Evolutionary conservation across 2,888 invertebrate species (phyloP).

Genomic region (Diarsia dahlii): DNA sequence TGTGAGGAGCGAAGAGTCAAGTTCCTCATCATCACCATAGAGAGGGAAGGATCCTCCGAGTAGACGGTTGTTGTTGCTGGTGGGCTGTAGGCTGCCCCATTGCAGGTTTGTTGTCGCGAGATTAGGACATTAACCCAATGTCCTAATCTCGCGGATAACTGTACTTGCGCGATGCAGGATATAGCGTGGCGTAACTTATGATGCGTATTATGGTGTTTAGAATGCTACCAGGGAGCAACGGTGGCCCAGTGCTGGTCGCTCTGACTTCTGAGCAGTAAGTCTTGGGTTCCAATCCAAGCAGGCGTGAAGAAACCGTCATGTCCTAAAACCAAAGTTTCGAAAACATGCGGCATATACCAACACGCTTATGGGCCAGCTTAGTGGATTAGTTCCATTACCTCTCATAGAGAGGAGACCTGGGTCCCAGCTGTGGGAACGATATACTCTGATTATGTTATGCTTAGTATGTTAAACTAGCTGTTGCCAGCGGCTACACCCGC

Average conservation of each 20-base stretch:
- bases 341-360: too few relatives aligned
- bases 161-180: neutral
- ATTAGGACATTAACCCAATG: neutral
- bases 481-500: too few relatives aligned
- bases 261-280: too few relatives aligned
- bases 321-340: too few relatives aligned
- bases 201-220: neutral
- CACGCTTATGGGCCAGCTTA: too few relatives aligned
- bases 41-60: neutral
- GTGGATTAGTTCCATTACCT: too few relatives aligned
- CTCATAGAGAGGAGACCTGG: too few relatives aligned
- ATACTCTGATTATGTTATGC: too few relatives aligned
- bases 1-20: neutral
- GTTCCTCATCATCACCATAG: neutral
- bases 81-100: neutral
- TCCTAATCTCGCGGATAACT: neutral
- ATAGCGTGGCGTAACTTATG: neutral
- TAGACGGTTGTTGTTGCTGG: neutral
- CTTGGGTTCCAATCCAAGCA: too few relatives aligned
- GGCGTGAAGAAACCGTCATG: too few relatives aligned
- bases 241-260: too few relatives aligned
- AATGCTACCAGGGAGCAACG: neutral
- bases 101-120: neutral
- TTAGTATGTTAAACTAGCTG: neutral
- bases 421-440: too few relatives aligned